Evolutionary conservation across 2,797 vertebrate species (phyloP), one percentile per base, ranked within the genome.

Genomic region (Ciconia nigra): DNA sequence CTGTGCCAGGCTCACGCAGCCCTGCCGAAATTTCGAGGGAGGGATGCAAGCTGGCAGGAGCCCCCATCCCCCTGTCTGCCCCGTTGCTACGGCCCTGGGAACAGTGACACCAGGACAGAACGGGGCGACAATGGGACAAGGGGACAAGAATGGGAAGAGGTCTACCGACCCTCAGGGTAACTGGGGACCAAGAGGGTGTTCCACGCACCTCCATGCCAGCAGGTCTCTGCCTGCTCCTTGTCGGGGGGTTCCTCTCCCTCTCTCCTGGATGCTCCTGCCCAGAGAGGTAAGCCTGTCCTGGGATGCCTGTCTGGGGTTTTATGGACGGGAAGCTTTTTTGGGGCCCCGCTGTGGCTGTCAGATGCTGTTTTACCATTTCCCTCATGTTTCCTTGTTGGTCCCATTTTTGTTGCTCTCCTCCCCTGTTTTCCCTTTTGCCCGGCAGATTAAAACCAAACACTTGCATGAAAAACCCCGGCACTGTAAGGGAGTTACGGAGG

Each of bases 321-420:
- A 25, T 2, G 5, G 5, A 5, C 3, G 18, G 0, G 4, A 65
- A 70, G 5, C 2, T 20, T 44, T 86, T n/a, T 6, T 15, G 35
- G 33, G 13, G 8, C 5, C 25, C 9, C 1, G 0, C 10, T 18
- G 35, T 10, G 22, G 4, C 42, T 79, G 4, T 42, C 3, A 4
- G 35, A 22, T 77, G 29, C 3, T 71, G 7, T 11, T 86, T 63
- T 81, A 65, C 2, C 3, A 13, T 47, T 82, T 82, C 29, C 7
- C 18, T 10, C 3, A 0, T 26, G 8, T 61, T 65, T 57, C 15
- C 19, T 82, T 25, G 6, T 15, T 72, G 12, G 22, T 69, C 3
- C 1, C 2, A 2, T 7, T 85, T 79, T 57, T 80, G 14, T 13
- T 67, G 20, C 19, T 85, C 29, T 78, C 35, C 21, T 78, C 13